A percentile compares a stretch with the other conserved stretches of the same genome.
Conservation (phyloP, 2,113 vertebrate genomes). For the Agelaius phoeniceus region DNA sequence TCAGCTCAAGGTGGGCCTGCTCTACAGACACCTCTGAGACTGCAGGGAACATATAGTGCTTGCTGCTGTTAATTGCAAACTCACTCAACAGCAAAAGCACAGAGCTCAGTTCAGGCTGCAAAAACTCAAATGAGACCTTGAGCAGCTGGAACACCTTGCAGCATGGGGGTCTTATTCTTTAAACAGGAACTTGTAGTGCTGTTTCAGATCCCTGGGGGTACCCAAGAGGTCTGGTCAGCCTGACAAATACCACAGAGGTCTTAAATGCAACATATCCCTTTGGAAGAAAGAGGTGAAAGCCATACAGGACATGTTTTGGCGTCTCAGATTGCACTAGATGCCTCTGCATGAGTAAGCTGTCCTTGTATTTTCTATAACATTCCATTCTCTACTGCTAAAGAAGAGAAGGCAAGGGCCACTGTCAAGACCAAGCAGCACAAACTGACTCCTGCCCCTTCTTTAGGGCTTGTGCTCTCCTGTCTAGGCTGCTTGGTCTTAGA, state of each 20-base stretch:
- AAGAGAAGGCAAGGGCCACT: background rate
- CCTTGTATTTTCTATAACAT: background rate
- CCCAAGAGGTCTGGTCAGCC: background rate
- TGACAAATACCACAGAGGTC: background rate
- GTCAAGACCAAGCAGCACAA: background rate
- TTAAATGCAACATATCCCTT: background rate
- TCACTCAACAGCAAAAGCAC: background rate
- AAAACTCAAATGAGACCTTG: background rate
- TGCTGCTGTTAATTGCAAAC: background rate
- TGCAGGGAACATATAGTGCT: background rate
- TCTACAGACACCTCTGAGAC: background rate
- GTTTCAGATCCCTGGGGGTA: background rate
- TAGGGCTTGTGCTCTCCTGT: background rate
- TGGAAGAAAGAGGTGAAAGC: background rate
- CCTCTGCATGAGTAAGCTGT: background rate
- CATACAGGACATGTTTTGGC: background rate
- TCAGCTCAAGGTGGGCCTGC: background rate
- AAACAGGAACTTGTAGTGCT: background rate
- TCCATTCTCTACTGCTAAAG: background rate
- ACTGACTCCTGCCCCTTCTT: background rate
- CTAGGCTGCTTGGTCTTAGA: background rate
- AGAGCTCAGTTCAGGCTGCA: background rate
- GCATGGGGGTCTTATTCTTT: background rate
- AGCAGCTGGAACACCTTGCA: background rate
- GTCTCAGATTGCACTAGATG: background rate